Base-by-base conservation (phyloP, 92 coral and sea anemone species). In the Heteractis magnifica region DNA sequence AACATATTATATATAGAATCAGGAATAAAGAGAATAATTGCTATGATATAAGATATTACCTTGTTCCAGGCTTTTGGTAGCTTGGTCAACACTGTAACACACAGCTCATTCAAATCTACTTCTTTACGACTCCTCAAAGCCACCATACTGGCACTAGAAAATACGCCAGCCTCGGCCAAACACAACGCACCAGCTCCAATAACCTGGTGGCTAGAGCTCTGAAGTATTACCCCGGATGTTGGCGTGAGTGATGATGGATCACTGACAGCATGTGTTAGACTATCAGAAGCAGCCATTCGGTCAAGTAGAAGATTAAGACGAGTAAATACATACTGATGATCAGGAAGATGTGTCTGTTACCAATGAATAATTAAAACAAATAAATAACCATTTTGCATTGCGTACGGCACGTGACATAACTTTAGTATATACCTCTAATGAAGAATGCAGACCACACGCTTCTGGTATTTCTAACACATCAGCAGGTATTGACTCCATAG, bases 21-120 rank as follows among this genome's bases (percentile, higher is more conserved):
- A 13, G 10, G n/a, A 70, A 72, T 7, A 10, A 8, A 12, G 34
- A 6, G 8, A 4, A 68, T 64, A 9, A 58, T 1, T 64, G 23
- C 10, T 16, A 64, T 64, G 71, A 68, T 3, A 68, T 26, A 52
- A 74, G 6, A 34, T 48, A 58, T 65, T 80, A 94, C 99, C 98
- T 93, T 97, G 52, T 94, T 90, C 99, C 99, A 97, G 49, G 93
- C 94, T 81, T 94, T 97, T 12, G 99, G 99, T 81, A 97, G 77
- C 85, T 94, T 97, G 59, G 86, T 41, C 58, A 97, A 76, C 92
- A 95, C 89, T 5, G 99, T 78, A 4, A 89, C 85, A 82, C 99
- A 97, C 13, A 97, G 82, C 56, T 97, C 99, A 77, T 94, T 85
- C 77, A 97, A 84, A 16, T 97, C 99, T 3, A 97, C 95, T 55